These are phyloP conservation scores for Epicauta chinensis DNA, from an alignment of 1,140 invertebrate genomes.

Conservation along the genomic window DNA sequence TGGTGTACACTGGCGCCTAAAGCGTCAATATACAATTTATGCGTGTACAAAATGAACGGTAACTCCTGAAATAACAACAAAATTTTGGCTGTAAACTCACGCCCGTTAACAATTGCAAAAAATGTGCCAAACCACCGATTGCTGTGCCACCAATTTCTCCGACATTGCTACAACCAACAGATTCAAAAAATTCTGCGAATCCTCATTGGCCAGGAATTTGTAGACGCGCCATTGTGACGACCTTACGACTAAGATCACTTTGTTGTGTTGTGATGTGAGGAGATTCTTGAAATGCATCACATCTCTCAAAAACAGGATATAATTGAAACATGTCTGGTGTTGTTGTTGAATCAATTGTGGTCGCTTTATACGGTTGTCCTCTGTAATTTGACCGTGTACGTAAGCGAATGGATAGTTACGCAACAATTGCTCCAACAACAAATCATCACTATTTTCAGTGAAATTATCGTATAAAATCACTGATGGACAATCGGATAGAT, in stretches of 20 bases:
- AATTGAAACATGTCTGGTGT: conserved; percentile 50
- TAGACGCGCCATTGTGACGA: conserved; percentile 64
- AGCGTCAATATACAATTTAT: conserved; percentile 60
- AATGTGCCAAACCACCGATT: too few species aligned
- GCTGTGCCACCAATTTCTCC: conserved; percentile 24
- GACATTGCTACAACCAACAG: conserved; percentile 55
- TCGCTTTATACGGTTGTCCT: conserved; percentile 22
- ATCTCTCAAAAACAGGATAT: conserved; percentile 58
- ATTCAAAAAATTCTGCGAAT: conserved; percentile 57
- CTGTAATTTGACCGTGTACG: conserved; percentile 52
- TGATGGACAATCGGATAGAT: conserved; percentile 52
- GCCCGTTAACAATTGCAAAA: neutral
- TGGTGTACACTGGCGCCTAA: conserved; percentile 55
- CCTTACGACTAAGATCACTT: conserved; percentile 55
- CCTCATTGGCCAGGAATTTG: conserved; percentile 55
- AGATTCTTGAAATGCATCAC: conserved; percentile 50
- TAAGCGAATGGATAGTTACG: conserved; percentile 51
- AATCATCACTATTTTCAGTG: conserved; percentile 47
- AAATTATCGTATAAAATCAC: conserved; percentile 56
- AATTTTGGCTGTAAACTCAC: neutral
- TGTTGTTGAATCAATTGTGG: conserved; percentile 21
- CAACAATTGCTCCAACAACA: conserved; percentile 51
- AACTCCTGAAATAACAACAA: conserved; percentile 46
- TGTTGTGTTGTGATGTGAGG: conserved; percentile 53
- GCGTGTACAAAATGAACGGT: conserved; percentile 63